Percentiles rank a stretch among this genome's conserved stretches.
These are phyloP conservation scores for Ditylenchus weischeri DNA, from an alignment of 2,888 invertebrate genomes.

Conservation along the genomic window DNA sequence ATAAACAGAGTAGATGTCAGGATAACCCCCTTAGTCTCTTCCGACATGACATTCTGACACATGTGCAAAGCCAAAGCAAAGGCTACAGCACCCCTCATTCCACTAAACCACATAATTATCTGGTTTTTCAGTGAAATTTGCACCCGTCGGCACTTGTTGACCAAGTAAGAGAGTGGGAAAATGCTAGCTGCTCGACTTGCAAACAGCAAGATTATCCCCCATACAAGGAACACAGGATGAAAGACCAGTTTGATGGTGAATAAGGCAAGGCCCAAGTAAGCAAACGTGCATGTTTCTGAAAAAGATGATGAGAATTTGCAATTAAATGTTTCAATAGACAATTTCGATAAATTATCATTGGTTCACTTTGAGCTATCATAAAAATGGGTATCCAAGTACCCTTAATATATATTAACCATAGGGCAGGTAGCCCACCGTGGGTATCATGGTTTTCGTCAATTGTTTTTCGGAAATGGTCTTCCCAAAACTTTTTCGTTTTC, in stretches of 20 bases:
- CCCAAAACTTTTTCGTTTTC: too few relatives aligned
- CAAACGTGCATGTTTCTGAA: constrained; percentile 92
- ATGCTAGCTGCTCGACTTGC: constrained; percentile 93
- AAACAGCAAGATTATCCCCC: constrained; percentile 85
- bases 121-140: constrained; percentile 91
- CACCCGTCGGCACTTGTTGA: constrained; percentile 80
- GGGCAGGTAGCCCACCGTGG: too few relatives aligned
- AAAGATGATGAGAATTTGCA: too few relatives aligned
- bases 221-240: constrained; percentile 81
- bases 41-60: constrained; percentile 73
- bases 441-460: too few relatives aligned
- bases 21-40: constrained; percentile 84
- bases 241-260: constrained; percentile 90
- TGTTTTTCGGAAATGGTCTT: too few relatives aligned
- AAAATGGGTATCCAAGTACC: too few relatives aligned
- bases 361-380: too few relatives aligned
- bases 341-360: too few relatives aligned
- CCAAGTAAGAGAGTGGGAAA: constrained; percentile 85
- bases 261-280: constrained; percentile 88
- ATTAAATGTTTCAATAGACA: too few relatives aligned
- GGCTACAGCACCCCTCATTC: constrained; percentile 91
- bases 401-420: too few relatives aligned
- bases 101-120: constrained; percentile 98
- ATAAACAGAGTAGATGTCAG: constrained; percentile 97
- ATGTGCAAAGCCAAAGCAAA: constrained; percentile 93